These are phyloP conservation scores for Scomberomorus guttatus DNA, from an alignment of 2,797 vertebrate genomes.

Conservation along the genomic window DNA sequence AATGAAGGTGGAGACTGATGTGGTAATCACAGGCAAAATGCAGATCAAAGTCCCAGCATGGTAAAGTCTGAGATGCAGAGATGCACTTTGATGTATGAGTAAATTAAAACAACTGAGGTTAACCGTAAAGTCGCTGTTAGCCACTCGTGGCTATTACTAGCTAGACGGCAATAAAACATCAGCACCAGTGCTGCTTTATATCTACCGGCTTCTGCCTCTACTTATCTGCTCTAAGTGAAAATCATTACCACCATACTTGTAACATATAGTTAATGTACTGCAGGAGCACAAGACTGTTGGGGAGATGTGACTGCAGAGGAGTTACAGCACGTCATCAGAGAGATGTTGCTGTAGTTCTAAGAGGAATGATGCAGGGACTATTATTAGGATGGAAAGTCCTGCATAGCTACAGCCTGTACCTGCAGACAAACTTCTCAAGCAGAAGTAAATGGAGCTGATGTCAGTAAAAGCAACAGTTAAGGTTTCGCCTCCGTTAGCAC, in stretches of 20 bases:
- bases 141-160: neutral
- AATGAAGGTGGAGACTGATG: constrained; percentile 11
- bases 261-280: neutral
- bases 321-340: neutral
- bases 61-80: neutral
- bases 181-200: neutral
- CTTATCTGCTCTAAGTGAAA: neutral
- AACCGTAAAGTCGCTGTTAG: constrained; percentile 2
- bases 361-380: constrained; percentile 42
- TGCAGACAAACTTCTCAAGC: constrained; percentile 41
- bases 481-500: neutral
- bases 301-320: constrained; percentile 24
- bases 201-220: neutral
- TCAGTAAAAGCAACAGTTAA: constrained; percentile 16
- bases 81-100: constrained; percentile 25
- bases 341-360: constrained; percentile 4
- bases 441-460: constrained; percentile 48
- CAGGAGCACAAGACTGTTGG: constrained; percentile 2
- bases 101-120: constrained; percentile 10
- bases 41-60: constrained; percentile 4
- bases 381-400: constrained; percentile 27
- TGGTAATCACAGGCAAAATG: constrained; percentile 7
- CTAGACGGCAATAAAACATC: neutral
- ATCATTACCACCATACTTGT: neutral
- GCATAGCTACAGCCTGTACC: constrained; percentile 39